A percentile compares a stretch with the other conserved stretches of the same genome.
Conservation (phyloP, 2,113 vertebrate species). For the Forbesichthys papilliferus region DNA sequence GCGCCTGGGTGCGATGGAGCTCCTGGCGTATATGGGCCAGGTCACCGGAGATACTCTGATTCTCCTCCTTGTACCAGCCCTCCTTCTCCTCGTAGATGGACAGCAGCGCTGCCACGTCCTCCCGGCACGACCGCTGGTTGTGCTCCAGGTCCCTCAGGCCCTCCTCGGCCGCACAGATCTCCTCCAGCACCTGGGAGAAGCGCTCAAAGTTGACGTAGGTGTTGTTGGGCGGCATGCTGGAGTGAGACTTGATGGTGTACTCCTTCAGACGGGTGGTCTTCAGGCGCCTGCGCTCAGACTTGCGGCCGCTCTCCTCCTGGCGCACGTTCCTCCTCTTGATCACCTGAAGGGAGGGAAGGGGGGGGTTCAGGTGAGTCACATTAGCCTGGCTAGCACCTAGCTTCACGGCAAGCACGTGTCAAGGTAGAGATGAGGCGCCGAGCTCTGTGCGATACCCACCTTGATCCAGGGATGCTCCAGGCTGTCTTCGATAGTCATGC, state of each 20-base stretch:
- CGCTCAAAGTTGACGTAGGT: slow-evolving; percentile 97
- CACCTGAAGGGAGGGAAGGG: slow-evolving; percentile 72
- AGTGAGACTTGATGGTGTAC: slow-evolving; percentile 98
- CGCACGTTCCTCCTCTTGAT: slow-evolving; percentile 93
- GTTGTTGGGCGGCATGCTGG: slow-evolving; percentile 99
- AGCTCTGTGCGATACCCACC: slow-evolving; percentile 65
- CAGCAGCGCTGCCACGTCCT: slow-evolving; percentile 88
- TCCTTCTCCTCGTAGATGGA: slow-evolving; percentile 96
- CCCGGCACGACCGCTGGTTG: slow-evolving; percentile 86
- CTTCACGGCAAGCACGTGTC: not conserved
- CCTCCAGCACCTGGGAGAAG: slow-evolving; percentile 95
- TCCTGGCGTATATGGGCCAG: slow-evolving; percentile 87
- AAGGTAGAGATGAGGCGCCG: not conserved
- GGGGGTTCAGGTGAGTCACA: not conserved
- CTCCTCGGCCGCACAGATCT: slow-evolving; percentile 88
- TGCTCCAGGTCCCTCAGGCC: slow-evolving; percentile 86
- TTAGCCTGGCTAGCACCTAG: not conserved
- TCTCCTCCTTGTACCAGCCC: slow-evolving; percentile 94
- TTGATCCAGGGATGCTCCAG: slow-evolving; percentile 97
- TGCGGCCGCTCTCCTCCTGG: slow-evolving; percentile 85
- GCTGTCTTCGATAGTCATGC: slow-evolving; percentile 95
- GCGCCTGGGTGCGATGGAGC: slow-evolving; percentile 83
- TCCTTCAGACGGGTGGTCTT: slow-evolving; percentile 96
- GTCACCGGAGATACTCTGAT: slow-evolving; percentile 86
- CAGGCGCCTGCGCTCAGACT: slow-evolving; percentile 88